Evolutionary conservation across 2,797 vertebrate genomes (phyloP).

Genomic region (Neoniphon sammara): DNA sequence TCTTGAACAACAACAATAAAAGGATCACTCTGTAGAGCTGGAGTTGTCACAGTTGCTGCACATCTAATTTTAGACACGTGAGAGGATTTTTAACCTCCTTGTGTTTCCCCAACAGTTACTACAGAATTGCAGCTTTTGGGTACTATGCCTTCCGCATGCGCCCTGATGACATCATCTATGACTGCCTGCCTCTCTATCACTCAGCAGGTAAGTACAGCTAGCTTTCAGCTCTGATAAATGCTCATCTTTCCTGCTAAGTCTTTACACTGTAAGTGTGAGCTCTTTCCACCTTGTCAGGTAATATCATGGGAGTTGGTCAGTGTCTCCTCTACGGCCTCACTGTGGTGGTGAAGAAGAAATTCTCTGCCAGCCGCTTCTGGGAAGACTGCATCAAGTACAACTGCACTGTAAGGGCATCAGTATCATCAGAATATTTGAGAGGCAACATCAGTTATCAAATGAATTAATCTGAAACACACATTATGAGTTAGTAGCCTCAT

Average conservation of each 20-base stretch:
- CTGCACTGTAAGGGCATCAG: constrained; percentile 88
- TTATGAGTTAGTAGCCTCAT: background rate
- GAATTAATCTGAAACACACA: constrained; percentile 10
- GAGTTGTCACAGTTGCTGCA: constrained; percentile 1
- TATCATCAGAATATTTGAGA: constrained; percentile 9
- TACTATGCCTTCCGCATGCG: constrained; percentile 88
- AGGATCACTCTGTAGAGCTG: background rate
- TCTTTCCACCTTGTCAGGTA: constrained; percentile 80
- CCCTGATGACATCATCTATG: constrained; percentile 86
- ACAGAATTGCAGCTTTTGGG: constrained; percentile 91
- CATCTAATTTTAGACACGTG: constrained; percentile 6
- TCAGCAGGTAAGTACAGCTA: constrained; percentile 84
- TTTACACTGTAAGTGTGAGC: constrained; percentile 14
- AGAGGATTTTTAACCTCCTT: background rate
- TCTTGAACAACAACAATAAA: background rate
- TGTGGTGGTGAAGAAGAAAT: constrained; percentile 94
- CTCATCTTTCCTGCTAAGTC: background rate
- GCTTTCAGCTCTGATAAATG: constrained; percentile 19
- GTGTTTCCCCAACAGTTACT: constrained; percentile 84
- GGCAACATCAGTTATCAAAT: constrained; percentile 25
- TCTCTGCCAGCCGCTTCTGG: constrained; percentile 96
- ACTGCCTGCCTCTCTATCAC: constrained; percentile 94
- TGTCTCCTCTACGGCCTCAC: constrained; percentile 91
- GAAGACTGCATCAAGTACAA: constrained; percentile 92
- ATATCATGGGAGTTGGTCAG: constrained; percentile 94